A percentile compares a stretch with the other conserved stretches of the same genome.
These are phyloP conservation scores for Linepithema humile DNA, from an alignment of 1,140 invertebrate genomes.

Conservation along the genomic window DNA sequence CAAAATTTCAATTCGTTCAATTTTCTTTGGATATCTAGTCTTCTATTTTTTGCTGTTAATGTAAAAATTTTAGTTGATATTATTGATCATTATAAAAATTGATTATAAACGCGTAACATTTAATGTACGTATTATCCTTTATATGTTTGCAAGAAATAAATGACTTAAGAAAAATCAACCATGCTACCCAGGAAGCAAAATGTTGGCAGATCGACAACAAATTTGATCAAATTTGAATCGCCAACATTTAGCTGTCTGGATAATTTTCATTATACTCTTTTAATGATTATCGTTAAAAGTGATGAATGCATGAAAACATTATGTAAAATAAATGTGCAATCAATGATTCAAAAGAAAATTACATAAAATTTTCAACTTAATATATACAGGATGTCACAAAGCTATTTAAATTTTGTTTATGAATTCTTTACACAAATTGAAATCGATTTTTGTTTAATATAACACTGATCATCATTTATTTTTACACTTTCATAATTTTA, in stretches of 20 bases:
- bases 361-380: background rate
- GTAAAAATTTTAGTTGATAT: conserved; percentile 89
- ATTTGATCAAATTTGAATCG: too few species aligned
- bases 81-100: conserved; percentile 85
- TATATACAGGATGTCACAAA: background rate
- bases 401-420: background rate
- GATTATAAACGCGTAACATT: background rate
- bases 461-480: background rate
- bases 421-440: background rate
- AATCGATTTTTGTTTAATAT: background rate
- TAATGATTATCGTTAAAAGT: background rate
- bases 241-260: too few species aligned
- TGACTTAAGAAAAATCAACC: background rate
- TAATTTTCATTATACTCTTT: background rate
- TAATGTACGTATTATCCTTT: background rate
- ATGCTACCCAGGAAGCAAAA: too few species aligned
- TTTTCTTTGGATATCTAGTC: conserved; percentile 91
- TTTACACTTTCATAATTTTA: too few species aligned
- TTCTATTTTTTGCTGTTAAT: conserved; percentile 92
- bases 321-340: background rate
- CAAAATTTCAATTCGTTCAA: conserved; percentile 92
- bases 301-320: background rate
- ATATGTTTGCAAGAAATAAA: background rate
- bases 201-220: too few species aligned
- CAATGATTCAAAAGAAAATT: background rate